Evolutionary conservation across 2,797 vertebrate species (phyloP), one percentile per base, ranked within the genome.

Genomic region (Leptodactylus fallax): DNA sequence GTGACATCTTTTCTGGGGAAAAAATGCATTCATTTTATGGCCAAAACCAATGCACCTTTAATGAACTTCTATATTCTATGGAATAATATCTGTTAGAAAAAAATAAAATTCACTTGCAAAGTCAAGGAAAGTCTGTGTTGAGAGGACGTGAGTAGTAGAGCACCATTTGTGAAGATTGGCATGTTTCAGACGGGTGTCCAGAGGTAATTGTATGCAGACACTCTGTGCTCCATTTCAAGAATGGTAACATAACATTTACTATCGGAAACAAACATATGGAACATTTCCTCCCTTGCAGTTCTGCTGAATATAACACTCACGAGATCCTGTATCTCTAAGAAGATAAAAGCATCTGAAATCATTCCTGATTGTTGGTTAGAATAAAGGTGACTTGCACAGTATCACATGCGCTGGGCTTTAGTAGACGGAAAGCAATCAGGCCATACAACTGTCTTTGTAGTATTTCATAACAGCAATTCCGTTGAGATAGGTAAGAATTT

Each of bases 271-370:
- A 25, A 84, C 21, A 78, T 61, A 78, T 58, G 13, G 21, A 83
- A 71, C 47, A 74, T 81, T 67, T 74, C 56, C 65, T 58, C 19
- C 56, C 85, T 74, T 85, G 36, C 81, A 76, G 27, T 49, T 36
- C 72, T 76, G 65, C 83, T 16, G 83, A 19, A 81, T 88, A 81
- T 47, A 76, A 81, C 65, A 65, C 87, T 61, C 77, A 53, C 4
- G 76, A 88, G 77, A 83, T 55, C 56, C 19, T 76, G 67, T 74
- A 80, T 61, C 76, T 67, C 49, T 60, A 55, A 14, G 7, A 60
- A 81, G 67, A 85, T 85, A 88, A 88, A 85, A 88, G 83, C 77
- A 81, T 85, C 78, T 81, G 56, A 88, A 85, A 85, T 56, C 78
- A 79, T 76, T 51, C 25, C 74, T 85, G 83, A 88, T 88, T 88